Base-by-base conservation (phyloP, 2,888 invertebrate genomes). In the Thysanoteuthis rhombus region DNA sequence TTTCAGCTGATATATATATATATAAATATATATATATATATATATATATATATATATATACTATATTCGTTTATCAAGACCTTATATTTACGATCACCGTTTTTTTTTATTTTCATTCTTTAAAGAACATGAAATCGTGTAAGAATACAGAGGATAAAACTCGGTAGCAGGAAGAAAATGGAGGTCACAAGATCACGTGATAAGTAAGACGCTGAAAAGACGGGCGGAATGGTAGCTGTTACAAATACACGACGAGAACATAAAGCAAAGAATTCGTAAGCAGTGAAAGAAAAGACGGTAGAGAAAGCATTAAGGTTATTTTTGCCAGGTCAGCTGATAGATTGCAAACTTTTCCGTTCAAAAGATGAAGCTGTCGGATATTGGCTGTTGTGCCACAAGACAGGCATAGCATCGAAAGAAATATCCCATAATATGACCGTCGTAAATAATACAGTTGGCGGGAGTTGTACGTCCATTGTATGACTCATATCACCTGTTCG, bases 261-360 rank as follows among this genome's bases (percentile, higher is more conserved):
- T n/a, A 75, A 75, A 75, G 75, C 75, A 75, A 75, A 75, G 75
- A 75, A 75, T n/a, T n/a, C 75, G n/a, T 36, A 75, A 16, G 75
- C n/a, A 12, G n/a, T 16, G n/a, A n/a, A 19, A n/a, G n/a, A 58
- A 75, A 75, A n/a, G 75, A 19, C n/a, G n/a, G 12, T 36, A n/a
- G 75, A 75, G n/a, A 75, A 75, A 75, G 75, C n/a, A n/a, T 36
- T n/a, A 36, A 75, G 75, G 75, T n/a, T 75, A 75, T 75, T 75
- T 75, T 75, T 75, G 75, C 75, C 75, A n/a, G 75, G 75, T 75
- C 75, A 75, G n/a, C n/a, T 75, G 75, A 75, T 75, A 75, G 75
- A 75, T 75, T 75, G n/a, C 75, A 75, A 75, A 75, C 75, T 75
- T 75, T 75, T 16, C n/a, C n/a, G 75, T 19, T 75, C n/a, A 75